Evolutionary conservation across 2,113 vertebrate genomes (phyloP).

Genomic region (Protobothrops flavoviridis): DNA sequence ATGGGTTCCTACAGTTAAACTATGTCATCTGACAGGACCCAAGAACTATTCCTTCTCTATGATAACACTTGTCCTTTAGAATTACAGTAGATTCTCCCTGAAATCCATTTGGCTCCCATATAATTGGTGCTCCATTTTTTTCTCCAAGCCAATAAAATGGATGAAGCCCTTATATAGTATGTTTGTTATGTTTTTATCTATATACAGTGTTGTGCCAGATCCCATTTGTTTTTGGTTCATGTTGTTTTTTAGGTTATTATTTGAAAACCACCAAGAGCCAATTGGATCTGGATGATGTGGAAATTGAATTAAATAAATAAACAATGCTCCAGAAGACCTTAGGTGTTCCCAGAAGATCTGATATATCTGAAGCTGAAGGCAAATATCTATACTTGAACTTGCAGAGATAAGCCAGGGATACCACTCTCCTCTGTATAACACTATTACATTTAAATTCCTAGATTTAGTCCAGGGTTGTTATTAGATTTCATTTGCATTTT

Average conservation of each 20-base stretch:
- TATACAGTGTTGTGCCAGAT: background rate
- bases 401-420: background rate
- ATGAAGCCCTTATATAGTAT: background rate
- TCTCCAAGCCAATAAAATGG: background rate
- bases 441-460: background rate
- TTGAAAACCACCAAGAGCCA: background rate
- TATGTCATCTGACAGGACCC: background rate
- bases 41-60: background rate
- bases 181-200: background rate
- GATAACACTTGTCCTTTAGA: background rate
- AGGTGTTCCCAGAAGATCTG: background rate
- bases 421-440: background rate
- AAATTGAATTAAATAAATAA: background rate
- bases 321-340: background rate
- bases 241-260: background rate
- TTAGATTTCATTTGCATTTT: background rate
- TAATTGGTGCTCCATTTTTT: background rate
- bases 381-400: background rate
- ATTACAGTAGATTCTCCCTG: background rate
- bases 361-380: background rate
- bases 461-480: background rate
- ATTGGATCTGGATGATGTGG: background rate
- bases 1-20: background rate
- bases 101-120: background rate
- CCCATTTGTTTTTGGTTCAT: background rate